These are phyloP conservation scores for Heterocephalus glaber DNA, from an alignment of 2,113 vertebrate genomes.

Conservation along the genomic window DNA sequence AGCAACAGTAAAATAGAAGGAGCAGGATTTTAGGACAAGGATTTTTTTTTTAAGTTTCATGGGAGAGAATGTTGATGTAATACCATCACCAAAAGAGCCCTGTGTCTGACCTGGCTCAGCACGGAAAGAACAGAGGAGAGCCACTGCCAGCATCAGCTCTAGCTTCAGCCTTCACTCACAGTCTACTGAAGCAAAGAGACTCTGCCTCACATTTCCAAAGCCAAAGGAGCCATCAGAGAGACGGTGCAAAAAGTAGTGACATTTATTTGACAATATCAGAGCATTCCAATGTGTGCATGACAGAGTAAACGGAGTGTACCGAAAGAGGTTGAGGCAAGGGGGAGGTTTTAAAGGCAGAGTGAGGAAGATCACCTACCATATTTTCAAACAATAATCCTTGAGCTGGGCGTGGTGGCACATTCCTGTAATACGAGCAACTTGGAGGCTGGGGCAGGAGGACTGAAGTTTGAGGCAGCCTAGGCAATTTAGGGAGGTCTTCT, in stretches of 20 bases:
- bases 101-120: not conserved
- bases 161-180: not conserved
- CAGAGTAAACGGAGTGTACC: not conserved
- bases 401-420: not conserved
- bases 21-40: not conserved
- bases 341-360: not conserved
- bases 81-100: not conserved
- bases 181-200: not conserved
- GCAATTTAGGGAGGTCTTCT: not conserved
- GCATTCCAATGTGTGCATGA: no score
- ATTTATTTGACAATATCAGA: not conserved
- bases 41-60: not conserved
- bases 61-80: not conserved
- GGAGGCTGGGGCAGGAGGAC: not conserved
- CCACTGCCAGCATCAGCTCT: rapidly evolving
- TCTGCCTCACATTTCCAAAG: not conserved
- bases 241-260: not conserved
- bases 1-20: not conserved
- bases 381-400: not conserved
- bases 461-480: not conserved
- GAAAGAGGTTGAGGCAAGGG: not conserved
- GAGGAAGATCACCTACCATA: not conserved
- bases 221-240: not conserved
- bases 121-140: not conserved
- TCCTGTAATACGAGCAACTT: not conserved